Evolutionary conservation across 1,140 invertebrate genomes (phyloP).

Genomic region (Laupala kohalensis): DNA sequence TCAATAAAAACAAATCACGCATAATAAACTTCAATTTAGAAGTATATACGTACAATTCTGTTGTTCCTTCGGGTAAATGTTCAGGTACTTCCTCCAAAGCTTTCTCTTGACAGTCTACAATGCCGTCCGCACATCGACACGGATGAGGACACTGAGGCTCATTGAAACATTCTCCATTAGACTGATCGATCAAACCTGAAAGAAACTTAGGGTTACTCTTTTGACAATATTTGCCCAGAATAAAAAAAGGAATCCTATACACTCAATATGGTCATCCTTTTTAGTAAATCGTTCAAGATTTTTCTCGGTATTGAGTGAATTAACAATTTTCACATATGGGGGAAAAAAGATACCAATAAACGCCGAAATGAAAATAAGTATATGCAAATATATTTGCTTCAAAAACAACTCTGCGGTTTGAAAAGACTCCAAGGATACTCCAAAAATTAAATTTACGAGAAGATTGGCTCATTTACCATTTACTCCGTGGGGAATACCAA

Average conservation of each 20-base stretch:
- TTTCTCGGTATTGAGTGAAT: neutral
- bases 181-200: slow-evolving; percentile 44
- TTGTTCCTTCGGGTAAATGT: slow-evolving; percentile 80
- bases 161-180: slow-evolving; percentile 59
- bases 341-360: too few relatives aligned
- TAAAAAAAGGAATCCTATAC: neutral
- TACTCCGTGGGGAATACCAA: too few relatives aligned
- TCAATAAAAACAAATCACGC: too few relatives aligned
- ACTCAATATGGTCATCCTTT: neutral
- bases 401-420: too few relatives aligned
- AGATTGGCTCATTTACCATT: too few relatives aligned
- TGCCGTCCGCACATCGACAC: slow-evolving; percentile 82
- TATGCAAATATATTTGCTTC: too few relatives aligned
- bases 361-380: too few relatives aligned
- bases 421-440: too few relatives aligned
- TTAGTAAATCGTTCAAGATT: neutral
- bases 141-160: slow-evolving; percentile 81
- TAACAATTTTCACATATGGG: neutral
- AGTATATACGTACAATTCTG: slow-evolving; percentile 93
- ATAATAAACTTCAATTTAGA: too few relatives aligned
- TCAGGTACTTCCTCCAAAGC: slow-evolving; percentile 76
- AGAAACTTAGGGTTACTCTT: too few relatives aligned
- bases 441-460: too few relatives aligned
- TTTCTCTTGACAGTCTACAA: slow-evolving; percentile 91
- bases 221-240: neutral